Evolutionary conservation across 2,113 vertebrate genomes (phyloP), one percentile per base, ranked within the genome.

Genomic region (Callospermophilus lateralis): DNA sequence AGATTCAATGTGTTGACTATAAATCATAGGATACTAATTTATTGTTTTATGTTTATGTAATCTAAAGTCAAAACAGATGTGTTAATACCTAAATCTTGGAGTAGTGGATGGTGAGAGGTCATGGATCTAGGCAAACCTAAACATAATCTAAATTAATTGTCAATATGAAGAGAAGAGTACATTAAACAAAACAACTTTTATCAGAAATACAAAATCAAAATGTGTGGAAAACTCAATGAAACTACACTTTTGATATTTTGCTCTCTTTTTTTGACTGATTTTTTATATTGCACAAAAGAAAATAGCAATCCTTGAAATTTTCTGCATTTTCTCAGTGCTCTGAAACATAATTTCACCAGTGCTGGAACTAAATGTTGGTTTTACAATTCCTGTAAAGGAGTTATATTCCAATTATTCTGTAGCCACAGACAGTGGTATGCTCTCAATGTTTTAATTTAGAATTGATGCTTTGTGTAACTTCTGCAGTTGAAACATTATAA

Each of bases 391-490:
- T 91, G 65, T 10, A 72, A 96, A 78, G 28, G 28, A 93, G 48
- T 32, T 74, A 8, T 72, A 26, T 88, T 98, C 30, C 37, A 92
- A 2, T 94, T 94, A 55, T 55, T 61, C 6, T 22, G 79, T 81
- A 96, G 67, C 3, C 1, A 51, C 42, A 37, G 26, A 88, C 15
- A 77, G 2, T 12, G 74, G 34, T 84, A 92, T 92, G 53, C 65
- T 37, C 39, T 16, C 9, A 84, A 5, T 53, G 78, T 94, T 94
- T 63, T 10, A 55, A 63, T 79, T 97, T 74, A 79, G 65, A 97
- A 97, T 91, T 3, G 70, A 28, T 45, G 83, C 90, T 86, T 96
- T 94, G 3, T 61, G 97, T 95, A 70, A 68, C 0, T 93, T 96
- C 67, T 78, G 85, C 45, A 61, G 19, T 28, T 80, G 78, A 95